These are phyloP conservation scores for Blennius ocellaris DNA, from an alignment of 2,113 vertebrate species.

Conservation along the genomic window DNA sequence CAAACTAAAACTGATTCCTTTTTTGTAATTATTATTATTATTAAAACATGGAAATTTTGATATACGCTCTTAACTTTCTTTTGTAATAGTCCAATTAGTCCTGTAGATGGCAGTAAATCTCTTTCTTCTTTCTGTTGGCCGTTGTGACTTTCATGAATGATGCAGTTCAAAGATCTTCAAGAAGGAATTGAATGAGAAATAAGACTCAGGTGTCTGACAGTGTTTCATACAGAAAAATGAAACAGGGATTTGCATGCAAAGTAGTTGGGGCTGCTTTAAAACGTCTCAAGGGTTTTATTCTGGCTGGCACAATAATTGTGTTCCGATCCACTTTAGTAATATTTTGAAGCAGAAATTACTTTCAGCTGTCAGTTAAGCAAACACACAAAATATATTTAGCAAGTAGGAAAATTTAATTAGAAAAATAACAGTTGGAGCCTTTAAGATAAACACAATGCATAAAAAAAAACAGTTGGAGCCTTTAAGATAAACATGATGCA, in stretches of 20 bases:
- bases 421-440: background rate
- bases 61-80: background rate
- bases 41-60: background rate
- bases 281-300: too few relatives aligned
- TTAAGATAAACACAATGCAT: too few relatives aligned
- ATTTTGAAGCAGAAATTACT: background rate
- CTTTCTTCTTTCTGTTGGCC: conserved; percentile 8
- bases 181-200: too few relatives aligned
- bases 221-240: too few relatives aligned
- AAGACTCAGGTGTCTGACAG: too few relatives aligned
- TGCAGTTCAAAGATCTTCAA: too few relatives aligned
- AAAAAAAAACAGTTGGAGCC: background rate
- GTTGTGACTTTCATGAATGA: too few relatives aligned
- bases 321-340: background rate
- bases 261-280: too few relatives aligned
- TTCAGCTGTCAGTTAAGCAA: background rate
- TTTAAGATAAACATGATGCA: too few relatives aligned
- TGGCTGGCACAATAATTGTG: background rate
- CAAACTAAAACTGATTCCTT: too few relatives aligned
- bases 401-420: background rate
- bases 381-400: background rate
- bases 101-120: conserved; percentile 64
- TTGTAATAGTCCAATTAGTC: conserved; percentile 19
- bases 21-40: too few relatives aligned
- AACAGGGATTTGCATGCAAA: too few relatives aligned